Conservation (phyloP, 1,140 invertebrate species). For the Drosophila rhopaloa region DNA sequence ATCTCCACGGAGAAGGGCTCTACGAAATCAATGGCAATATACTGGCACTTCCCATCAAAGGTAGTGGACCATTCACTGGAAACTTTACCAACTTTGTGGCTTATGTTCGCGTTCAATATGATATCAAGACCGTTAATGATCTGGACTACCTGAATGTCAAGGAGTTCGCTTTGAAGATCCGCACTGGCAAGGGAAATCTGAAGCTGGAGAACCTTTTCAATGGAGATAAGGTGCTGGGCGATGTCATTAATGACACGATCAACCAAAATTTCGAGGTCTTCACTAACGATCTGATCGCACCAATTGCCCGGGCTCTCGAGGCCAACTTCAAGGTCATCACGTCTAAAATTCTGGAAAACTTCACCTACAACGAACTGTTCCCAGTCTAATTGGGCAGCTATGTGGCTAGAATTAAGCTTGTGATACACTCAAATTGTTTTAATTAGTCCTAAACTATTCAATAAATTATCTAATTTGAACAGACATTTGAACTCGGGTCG, state of each 20-base stretch:
- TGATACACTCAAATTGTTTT: constrained; percentile 70
- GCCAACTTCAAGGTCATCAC: constrained; percentile 85
- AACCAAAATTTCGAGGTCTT: constrained; percentile 88
- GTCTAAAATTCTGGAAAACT: constrained; percentile 86
- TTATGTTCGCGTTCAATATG: constrained; percentile 85
- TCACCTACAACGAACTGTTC: constrained; percentile 87
- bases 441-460: constrained; percentile 60
- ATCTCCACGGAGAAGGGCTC: constrained; percentile 86
- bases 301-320: constrained; percentile 86
- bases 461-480: constrained; percentile 20
- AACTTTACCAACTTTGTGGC: constrained; percentile 87
- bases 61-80: constrained; percentile 87
- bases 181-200: constrained; percentile 86
- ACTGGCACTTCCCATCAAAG: constrained; percentile 87
- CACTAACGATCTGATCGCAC: constrained; percentile 86
- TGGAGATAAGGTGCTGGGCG: constrained; percentile 86
- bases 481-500: constrained; percentile 5
- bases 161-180: constrained; percentile 86
- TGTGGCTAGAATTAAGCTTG: constrained; percentile 60
- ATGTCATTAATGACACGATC: constrained; percentile 87
- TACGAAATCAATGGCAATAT: constrained; percentile 88
- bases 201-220: constrained; percentile 88
- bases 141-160: constrained; percentile 86
- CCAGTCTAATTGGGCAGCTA: constrained; percentile 78
- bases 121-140: constrained; percentile 85